Evolutionary conservation across 2,888 invertebrate species (phyloP), one percentile per base, ranked within the genome.

Genomic region (Lagria hirta): DNA sequence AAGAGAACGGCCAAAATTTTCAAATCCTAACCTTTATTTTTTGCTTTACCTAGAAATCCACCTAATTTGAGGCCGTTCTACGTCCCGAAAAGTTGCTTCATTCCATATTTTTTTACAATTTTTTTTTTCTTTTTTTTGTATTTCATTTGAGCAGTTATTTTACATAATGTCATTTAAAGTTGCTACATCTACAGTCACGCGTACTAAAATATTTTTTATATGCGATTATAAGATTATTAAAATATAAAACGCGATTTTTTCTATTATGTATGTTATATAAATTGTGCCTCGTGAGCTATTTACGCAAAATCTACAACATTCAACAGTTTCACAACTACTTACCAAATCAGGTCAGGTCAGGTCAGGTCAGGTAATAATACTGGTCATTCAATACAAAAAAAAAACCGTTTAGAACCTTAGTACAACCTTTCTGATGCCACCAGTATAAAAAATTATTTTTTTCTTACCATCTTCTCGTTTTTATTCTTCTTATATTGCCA

Each of bases 131-230:
- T 35, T 44, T 42, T 52, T 48, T 44, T 49, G n/a, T n/a, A 43
- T 44, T 52, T 51, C 48, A 43, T 49, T 59, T 59, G 59, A 59
- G 59, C 59, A 59, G 53, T 51, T 36, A 24, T 37, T 48, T 48
- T 58, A 58, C 52, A 55, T 56, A 62, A 57, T 60, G 59, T 62
- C 56, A 60, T 63, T 60, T 55, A 57, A 60, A 62, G 58, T 58
- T 57, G 61, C 65, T 68, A 66, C 60, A 54, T 56, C 66, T 66
- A 66, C 57, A 55, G 60, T 61, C 55, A 64, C 65, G 68, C 67
- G 64, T 69, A 69, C 66, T 69, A 69, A 70, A 68, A 69, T 68
- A 69, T 63, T 57, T n/a, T 65, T 62, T 55, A 65, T 67, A 68
- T 68, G 61, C 60, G 61, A 59, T 62, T 58, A 57, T 49, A 56